These are phyloP conservation scores for Lutjanus erythropterus DNA, from an alignment of 2,113 vertebrate species.

Conservation along the genomic window DNA sequence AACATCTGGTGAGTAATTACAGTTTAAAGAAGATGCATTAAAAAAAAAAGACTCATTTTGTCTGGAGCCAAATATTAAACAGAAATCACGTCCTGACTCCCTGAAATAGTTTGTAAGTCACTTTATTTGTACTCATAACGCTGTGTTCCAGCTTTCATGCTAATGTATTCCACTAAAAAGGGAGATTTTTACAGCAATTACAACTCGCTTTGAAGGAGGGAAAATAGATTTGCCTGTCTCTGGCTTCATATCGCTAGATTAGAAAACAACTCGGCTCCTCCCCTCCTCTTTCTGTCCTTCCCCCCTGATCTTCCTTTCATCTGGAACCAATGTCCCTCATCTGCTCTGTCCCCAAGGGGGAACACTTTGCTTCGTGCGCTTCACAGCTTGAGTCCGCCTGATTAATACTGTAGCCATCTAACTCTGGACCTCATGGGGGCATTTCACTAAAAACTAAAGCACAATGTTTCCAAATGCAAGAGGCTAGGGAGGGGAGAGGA, in stretches of 20 bases:
- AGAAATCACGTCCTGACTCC: conserved; percentile 25
- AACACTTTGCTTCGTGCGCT: conserved; percentile 77
- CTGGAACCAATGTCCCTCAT: conserved; percentile 82
- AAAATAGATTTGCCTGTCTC: conserved; percentile 64
- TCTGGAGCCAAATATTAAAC: conserved; percentile 49
- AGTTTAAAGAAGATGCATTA: conserved; percentile 36
- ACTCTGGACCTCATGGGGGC: conserved; percentile 67
- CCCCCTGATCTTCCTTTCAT: conserved; percentile 74
- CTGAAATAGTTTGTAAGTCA: conserved; percentile 60
- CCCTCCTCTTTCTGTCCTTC: conserved; percentile 53
- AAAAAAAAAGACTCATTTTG: conserved; percentile 24
- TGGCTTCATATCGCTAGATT: conserved; percentile 73
- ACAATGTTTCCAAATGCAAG: conserved; percentile 60
- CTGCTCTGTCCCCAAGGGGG: conserved; percentile 76
- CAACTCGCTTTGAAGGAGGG: conserved; percentile 53
- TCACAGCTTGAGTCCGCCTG: conserved; percentile 75
- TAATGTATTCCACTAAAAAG: conserved; percentile 72
- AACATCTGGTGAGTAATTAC: conserved; percentile 65
- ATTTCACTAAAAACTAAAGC: conserved; percentile 62
- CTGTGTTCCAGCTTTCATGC: conserved; percentile 64
- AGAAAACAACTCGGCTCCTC: conserved; percentile 74
- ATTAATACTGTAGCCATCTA: conserved; percentile 80
- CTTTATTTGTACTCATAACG: conserved; percentile 61
- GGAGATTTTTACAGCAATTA: conserved; percentile 68
- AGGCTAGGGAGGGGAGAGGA: conserved; percentile 8